These are phyloP conservation scores for Corticium candelabrum DNA, from an alignment of 37 sponge, comb jelly and placozoan genomes.

Conservation along the genomic window DNA sequence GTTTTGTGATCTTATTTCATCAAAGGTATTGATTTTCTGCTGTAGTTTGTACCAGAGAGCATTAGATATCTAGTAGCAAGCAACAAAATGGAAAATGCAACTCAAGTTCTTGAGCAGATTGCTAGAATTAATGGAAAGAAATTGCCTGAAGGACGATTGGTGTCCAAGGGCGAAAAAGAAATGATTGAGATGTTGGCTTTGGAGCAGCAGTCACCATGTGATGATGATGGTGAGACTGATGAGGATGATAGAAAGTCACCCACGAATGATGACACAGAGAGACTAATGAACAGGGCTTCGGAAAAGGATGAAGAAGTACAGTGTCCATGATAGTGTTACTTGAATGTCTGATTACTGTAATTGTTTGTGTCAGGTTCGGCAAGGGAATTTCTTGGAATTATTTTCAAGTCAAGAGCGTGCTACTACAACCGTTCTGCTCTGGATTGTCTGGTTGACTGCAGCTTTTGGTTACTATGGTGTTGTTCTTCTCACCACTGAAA, in stretches of 20 bases:
- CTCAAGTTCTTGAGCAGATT: constrained; percentile 32
- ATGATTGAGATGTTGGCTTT: background rate
- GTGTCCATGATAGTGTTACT: too few species aligned
- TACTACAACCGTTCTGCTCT: background rate
- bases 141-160: constrained; percentile 23
- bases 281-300: too few species aligned
- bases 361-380: background rate
- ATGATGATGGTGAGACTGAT: background rate
- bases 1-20: too few species aligned
- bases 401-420: background rate
- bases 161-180: constrained; percentile 47
- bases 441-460: background rate
- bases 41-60: constrained; percentile 54
- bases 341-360: too few species aligned
- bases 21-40: too few species aligned
- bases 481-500: background rate
- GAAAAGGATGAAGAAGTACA: background rate
- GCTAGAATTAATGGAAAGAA: constrained; percentile 43
- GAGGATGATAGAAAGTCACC: too few species aligned
- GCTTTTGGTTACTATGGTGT: background rate
- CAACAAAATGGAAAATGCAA: constrained; percentile 35
- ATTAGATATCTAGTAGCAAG: constrained; percentile 50
- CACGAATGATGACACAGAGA: too few species aligned
- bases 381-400: background rate
- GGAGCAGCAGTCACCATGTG: too few species aligned